Evolutionary conservation across 2,888 invertebrate genomes (phyloP).

Genomic region (Cerceris ruficornis): DNA sequence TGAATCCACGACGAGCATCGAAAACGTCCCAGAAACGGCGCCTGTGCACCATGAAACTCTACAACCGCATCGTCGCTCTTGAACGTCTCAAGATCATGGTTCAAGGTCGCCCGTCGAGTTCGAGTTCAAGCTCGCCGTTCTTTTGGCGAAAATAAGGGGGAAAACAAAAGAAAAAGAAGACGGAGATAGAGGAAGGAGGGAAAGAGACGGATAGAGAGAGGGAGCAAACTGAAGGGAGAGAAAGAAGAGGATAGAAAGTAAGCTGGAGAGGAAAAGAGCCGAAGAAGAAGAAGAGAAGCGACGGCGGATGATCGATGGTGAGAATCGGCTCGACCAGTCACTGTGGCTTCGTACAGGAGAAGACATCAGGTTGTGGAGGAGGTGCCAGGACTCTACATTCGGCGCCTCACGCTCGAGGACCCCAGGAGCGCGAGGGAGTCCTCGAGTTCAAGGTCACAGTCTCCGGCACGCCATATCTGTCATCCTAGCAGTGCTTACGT

Average conservation of each 20-base stretch:
- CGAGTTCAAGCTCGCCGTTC: slow-evolving; percentile 49
- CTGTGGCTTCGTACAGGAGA: slow-evolving; percentile 78
- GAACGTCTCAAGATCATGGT: slow-evolving; percentile 46
- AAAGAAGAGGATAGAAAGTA: background rate
- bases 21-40: slow-evolving; percentile 1
- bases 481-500: slow-evolving; percentile 74
- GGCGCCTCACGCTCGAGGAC: slow-evolving; percentile 79
- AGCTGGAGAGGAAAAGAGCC: slow-evolving; percentile 9
- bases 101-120: slow-evolving; percentile 55
- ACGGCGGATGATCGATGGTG: slow-evolving; percentile 67
- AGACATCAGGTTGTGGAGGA: slow-evolving; percentile 78
- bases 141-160: slow-evolving; percentile 27
- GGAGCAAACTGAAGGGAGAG: background rate
- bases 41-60: slow-evolving; percentile 5
- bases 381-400: slow-evolving; percentile 79
- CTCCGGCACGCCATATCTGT: slow-evolving; percentile 76
- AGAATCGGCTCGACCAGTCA: slow-evolving; percentile 67
- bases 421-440: slow-evolving; percentile 75
- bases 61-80: slow-evolving; percentile 26
- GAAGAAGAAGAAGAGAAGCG: slow-evolving; percentile 22
- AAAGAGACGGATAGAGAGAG: background rate
- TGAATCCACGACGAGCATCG: background rate
- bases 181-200: background rate
- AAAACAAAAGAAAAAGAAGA: background rate
- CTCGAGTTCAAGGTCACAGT: slow-evolving; percentile 74